These are phyloP conservation scores for Vireo altiloquus DNA, from an alignment of 2,113 vertebrate genomes.

Conservation along the genomic window DNA sequence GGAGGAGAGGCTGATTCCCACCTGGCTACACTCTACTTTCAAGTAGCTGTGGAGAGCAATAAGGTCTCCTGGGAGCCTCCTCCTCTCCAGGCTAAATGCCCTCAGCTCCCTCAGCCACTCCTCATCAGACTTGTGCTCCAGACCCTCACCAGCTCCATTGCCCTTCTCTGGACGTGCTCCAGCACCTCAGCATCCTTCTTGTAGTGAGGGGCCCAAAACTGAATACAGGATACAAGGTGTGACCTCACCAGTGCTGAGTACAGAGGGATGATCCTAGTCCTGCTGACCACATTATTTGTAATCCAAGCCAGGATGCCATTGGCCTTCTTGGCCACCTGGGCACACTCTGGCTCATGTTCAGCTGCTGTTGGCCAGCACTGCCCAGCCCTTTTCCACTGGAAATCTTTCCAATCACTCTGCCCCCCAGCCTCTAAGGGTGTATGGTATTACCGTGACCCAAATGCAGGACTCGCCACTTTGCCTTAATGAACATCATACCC, in stretches of 20 bases:
- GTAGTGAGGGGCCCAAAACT: background rate
- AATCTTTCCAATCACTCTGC: background rate
- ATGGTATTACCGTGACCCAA: background rate
- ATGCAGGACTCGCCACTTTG: background rate
- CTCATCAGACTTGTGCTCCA: background rate
- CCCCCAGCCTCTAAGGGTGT: background rate
- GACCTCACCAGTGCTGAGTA: background rate
- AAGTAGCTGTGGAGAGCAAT: no score
- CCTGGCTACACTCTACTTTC: background rate
- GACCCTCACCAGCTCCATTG: background rate
- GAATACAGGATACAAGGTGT: background rate
- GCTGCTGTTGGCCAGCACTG: background rate
- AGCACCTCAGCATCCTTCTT: background rate
- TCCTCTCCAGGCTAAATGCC: background rate
- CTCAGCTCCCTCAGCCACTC: background rate
- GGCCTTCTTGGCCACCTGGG: background rate
- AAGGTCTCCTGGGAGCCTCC: background rate
- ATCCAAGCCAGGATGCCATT: background rate
- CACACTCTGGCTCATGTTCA: background rate
- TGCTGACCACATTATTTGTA: background rate
- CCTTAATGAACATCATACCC: no score
- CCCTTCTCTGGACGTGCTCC: background rate
- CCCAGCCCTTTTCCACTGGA: background rate
- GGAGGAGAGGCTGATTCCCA: background rate
- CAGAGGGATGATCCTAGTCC: background rate